Conservation (phyloP, 2,797 vertebrate species). For the Pipistrellus kuhlii region DNA sequence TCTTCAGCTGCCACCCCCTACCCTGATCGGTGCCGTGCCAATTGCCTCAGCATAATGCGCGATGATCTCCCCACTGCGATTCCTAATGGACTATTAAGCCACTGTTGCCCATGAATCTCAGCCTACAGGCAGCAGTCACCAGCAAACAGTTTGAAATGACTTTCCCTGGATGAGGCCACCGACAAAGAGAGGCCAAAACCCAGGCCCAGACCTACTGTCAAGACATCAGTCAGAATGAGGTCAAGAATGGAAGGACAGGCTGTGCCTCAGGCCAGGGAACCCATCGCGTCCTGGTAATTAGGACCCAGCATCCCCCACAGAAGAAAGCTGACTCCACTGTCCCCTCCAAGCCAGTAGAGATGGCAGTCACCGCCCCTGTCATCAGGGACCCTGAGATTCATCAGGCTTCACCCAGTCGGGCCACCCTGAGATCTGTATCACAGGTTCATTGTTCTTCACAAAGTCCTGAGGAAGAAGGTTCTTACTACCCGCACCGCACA, state of each 20-base stretch:
- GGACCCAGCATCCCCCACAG: neutral
- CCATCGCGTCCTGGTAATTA: neutral
- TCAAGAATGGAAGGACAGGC: conserved; percentile 18
- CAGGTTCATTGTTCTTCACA: neutral
- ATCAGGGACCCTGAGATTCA: neutral
- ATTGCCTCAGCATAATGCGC: conserved; percentile 59
- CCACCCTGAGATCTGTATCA: neutral
- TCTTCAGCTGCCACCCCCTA: conserved; percentile 38
- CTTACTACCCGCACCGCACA: neutral
- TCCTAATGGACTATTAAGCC: conserved; percentile 73
- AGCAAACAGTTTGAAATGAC: conserved; percentile 66
- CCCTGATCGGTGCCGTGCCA: conserved; percentile 12
- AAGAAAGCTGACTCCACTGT: neutral
- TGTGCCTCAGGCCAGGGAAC: neutral
- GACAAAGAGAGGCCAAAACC: conserved; percentile 49
- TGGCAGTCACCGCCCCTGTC: neutral
- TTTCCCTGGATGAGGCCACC: conserved; percentile 50
- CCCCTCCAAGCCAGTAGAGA: neutral
- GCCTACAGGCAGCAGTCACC: conserved; percentile 53
- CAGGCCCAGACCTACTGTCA: neutral
- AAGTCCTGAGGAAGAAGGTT: neutral
- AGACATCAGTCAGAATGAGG: neutral
- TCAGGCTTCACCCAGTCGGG: neutral
- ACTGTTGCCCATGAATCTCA: conserved; percentile 66
- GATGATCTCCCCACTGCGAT: conserved; percentile 72